Base-by-base conservation (phyloP, 2,113 vertebrate genomes). In the Bubalus kerabau region DNA sequence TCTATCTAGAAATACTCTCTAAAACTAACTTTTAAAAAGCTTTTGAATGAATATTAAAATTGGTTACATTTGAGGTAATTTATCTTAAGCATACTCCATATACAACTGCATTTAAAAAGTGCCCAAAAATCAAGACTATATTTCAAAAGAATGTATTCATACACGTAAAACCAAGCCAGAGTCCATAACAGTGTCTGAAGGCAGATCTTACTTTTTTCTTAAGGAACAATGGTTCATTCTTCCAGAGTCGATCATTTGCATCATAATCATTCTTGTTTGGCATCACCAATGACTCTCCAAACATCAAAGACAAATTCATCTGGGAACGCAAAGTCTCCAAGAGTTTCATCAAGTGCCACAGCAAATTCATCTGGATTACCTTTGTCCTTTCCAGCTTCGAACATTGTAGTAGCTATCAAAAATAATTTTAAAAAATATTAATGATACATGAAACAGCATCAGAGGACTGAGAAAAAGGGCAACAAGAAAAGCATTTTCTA, bases 281-380 rank as follows among this genome's bases (percentile, higher is more conserved):
- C 99, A 64, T 99, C 99, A 59, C 99, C 99, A 50, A 99, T 99
- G 90, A 99, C 99, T 81, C 99, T 99, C 99, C 99, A 99, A 1
- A 99, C 99, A 54, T 99, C 99, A 86, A 99, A 99, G 59, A 99
- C 99, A 94, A 99, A 99, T 98, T 99, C 99, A 23, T 99, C 99
- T 0, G 99, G 99, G 95, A 99, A 99, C 2, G 99, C 99, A 59
- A 99, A 99, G 98, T 99, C 99, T 93, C 99, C 99, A 13, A 99
- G 99, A 91, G 99, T 99, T 98, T 99, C 99, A 87, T 99, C 99
- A 40, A 99, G 94, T 0, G 99, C 99, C 99, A 99, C 99, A 74
- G 99, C 99, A 11, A 99, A 99, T 92, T 99, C 99, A 43, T 99
- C 99, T 0, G 99, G 99, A 97, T 99, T 99, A 21, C 98, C 98